These are phyloP conservation scores for Calephelis perditalis DNA, from an alignment of 2,888 invertebrate genomes.

Conservation along the genomic window DNA sequence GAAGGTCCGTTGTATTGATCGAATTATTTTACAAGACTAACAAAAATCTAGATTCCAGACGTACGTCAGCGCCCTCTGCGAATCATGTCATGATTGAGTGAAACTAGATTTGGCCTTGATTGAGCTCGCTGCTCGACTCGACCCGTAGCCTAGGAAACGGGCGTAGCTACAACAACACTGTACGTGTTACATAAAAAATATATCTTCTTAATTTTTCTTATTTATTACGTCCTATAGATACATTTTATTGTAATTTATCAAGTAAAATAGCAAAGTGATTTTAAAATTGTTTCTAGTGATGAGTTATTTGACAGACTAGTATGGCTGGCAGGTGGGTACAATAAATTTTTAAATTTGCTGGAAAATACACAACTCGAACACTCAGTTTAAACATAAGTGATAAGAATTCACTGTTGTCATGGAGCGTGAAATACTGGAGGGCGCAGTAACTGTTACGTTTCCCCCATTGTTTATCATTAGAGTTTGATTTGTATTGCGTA, in stretches of 20 bases:
- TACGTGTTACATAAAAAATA: slow-evolving; percentile 58
- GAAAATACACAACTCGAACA: neutral
- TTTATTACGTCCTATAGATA: too few relatives aligned
- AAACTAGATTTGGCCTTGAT: slow-evolving; percentile 27
- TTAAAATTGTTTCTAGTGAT: slow-evolving; percentile 34
- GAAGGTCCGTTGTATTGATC: neutral
- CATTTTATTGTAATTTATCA: slow-evolving; percentile 27
- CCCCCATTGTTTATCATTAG: slow-evolving; percentile 40
- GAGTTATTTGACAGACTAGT: slow-evolving; percentile 64
- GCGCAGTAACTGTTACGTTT: slow-evolving; percentile 10
- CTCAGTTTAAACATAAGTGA: neutral
- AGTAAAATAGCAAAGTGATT: slow-evolving; percentile 27
- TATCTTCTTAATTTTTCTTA: slow-evolving; percentile 21
- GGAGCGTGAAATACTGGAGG: slow-evolving; percentile 5
- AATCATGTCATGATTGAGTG: slow-evolving; percentile 9
- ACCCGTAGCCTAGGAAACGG: slow-evolving; percentile 76
- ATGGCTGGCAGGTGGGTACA: slow-evolving; percentile 69
- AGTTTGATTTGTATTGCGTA: slow-evolving; percentile 40
- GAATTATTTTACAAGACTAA: neutral
- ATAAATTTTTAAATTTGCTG: slow-evolving; percentile 19
- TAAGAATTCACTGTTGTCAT: slow-evolving; percentile 21
- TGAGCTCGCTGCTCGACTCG: slow-evolving; percentile 35
- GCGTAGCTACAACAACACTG: slow-evolving; percentile 74
- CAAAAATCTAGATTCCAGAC: slow-evolving; percentile 9
- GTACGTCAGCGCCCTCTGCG: slow-evolving; percentile 21